Evolutionary conservation across 2,113 vertebrate genomes (phyloP), one percentile per base, ranked within the genome.

Genomic region (Ginglymostoma cirratum): DNA sequence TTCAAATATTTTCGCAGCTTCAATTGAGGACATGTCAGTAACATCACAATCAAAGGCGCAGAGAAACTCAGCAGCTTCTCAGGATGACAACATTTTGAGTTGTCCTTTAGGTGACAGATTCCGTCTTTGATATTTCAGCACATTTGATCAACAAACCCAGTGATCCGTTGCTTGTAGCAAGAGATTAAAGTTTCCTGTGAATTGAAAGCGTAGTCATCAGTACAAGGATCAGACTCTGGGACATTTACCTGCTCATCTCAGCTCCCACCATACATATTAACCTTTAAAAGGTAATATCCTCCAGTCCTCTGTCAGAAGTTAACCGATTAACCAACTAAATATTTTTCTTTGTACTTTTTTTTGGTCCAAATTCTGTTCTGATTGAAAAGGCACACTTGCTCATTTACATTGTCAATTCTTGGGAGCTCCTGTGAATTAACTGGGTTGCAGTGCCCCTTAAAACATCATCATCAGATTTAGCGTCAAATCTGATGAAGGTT

Each of bases 121-220:
- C 89, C 38, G 34, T 61, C 89, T 67, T 93, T 93, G 34, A 93
- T 93, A 93, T 93, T 93, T 66, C 61, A 67, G 21, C 89, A 67
- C 61, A 93, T 93, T 66, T 93, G 89, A 67, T 93, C 61, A 93
- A 66, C 89, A 93, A 38, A 42, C 61, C 23, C 89, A 93, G 66
- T 93, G 89, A 93, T 93, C 89, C 89, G 61, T 93, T 67, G 61
- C 89, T 66, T 93, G 89, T 38, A 66, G 89, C 89, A 93, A 67
- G 89, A 93, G 55, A 66, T 93, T 93, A 93, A 15, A 66, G 65
- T 66, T 93, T 66, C 89, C 89, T 38, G 15, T 66, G 89, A 93
- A 93, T 67, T 66, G 89, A 93, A 93, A 93, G 66, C n/a, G 38
- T 65, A 23, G 38, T 93, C 34, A 66, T 93, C 89, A 66, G 61